Evolutionary conservation across 2,113 vertebrate species (phyloP).

Genomic region (Ranitomeya variabilis): DNA sequence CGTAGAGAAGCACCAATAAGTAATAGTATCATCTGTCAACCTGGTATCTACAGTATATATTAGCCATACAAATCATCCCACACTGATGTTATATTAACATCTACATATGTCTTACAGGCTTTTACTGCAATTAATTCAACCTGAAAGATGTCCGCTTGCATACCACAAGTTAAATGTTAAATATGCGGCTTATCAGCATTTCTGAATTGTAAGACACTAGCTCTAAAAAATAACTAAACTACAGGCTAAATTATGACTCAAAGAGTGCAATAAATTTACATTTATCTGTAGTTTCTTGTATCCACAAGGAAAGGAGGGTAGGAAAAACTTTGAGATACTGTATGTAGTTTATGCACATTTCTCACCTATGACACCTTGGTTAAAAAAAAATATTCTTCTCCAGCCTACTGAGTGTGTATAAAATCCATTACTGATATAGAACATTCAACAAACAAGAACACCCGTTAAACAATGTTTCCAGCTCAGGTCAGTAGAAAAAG

Average conservation of each 20-base stretch:
- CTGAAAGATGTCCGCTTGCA: neutral
- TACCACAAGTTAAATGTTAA: neutral
- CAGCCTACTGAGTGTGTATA: no score
- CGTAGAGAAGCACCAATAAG: neutral
- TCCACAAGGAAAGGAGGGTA: neutral
- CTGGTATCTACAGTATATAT: neutral
- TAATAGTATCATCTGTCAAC: neutral
- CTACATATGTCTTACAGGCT: neutral
- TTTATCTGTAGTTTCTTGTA: slow-evolving; percentile 10
- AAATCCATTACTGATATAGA: no score
- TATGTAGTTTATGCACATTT: no score
- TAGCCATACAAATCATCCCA: neutral
- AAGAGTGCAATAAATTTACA: neutral
- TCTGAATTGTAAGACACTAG: slow-evolving; percentile 1
- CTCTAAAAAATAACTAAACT: slow-evolving; percentile 8
- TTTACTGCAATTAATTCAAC: neutral
- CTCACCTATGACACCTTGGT: no score
- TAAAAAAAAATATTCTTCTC: no score
- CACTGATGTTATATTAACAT: no score
- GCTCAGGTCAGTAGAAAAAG: no score
- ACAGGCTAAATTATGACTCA: slow-evolving; percentile 16
- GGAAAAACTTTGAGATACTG: neutral
- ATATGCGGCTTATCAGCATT: neutral
- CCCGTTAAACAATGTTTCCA: no score
- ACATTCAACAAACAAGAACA: no score